Evolutionary conservation across 2,797 vertebrate species (phyloP).

Genomic region (Acridotheres tristis): DNA sequence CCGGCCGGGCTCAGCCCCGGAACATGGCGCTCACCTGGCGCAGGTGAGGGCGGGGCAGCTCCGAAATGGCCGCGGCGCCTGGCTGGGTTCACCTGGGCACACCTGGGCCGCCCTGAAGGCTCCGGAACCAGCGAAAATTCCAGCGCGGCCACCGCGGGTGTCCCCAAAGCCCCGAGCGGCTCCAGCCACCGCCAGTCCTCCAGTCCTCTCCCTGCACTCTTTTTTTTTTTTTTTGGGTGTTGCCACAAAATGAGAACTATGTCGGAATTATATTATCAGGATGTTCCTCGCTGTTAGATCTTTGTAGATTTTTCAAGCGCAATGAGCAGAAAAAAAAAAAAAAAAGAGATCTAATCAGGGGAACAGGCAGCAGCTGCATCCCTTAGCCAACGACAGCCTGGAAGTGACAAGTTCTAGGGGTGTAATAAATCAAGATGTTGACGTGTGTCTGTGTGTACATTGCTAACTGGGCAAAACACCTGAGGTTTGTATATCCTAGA

Average conservation of each 20-base stretch:
- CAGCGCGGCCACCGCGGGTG: rapidly evolving
- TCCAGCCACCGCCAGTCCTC: neutral
- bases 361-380: neutral
- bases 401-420: neutral
- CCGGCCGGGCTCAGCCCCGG: slow-evolving; percentile 1
- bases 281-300: neutral
- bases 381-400: neutral
- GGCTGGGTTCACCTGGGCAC: neutral
- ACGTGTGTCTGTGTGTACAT: neutral
- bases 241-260: neutral
- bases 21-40: slow-evolving; percentile 29
- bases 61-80: neutral
- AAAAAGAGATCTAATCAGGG: neutral
- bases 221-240: neutral
- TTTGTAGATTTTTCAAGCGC: neutral
- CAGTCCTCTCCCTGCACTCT: rapidly evolving
- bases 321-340: neutral
- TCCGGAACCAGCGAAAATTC: neutral
- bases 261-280: neutral
- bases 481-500: neutral
- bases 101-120: neutral
- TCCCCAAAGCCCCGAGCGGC: neutral
- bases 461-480: neutral
- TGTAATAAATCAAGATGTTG: neutral
- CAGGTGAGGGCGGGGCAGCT: slow-evolving; percentile 25